Conservation (phyloP, 2,888 invertebrate species). For the Clepsis dumicolana region DNA sequence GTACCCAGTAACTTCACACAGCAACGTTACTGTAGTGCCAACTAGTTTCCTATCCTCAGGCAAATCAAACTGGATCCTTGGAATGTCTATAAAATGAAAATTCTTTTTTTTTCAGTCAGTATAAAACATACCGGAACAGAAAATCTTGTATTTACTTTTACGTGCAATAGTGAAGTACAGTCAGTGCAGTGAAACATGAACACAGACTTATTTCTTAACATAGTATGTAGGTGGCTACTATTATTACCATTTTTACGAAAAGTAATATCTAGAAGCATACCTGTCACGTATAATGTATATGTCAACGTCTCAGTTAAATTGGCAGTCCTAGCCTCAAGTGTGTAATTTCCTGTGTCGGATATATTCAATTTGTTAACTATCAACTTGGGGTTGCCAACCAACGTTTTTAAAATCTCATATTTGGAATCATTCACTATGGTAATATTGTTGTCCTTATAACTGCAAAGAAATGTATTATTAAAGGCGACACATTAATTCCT, state of each 20-base stretch:
- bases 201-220: no score
- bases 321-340: slow-evolving; percentile 61
- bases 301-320: slow-evolving; percentile 51
- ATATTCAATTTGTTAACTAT: slow-evolving; percentile 54
- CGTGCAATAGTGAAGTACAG: no score
- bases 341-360: slow-evolving; percentile 68
- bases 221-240: no score
- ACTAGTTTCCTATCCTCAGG: slow-evolving; percentile 52
- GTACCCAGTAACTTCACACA: slow-evolving; percentile 67
- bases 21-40: slow-evolving; percentile 53
- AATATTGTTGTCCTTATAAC: slow-evolving; percentile 20
- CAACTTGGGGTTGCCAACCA: slow-evolving; percentile 48
- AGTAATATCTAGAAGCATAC: slow-evolving; percentile 54
- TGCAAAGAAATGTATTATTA: not conserved
- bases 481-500: not conserved
- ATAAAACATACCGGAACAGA: not conserved
- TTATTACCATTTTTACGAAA: no score
- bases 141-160: no score
- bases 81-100: slow-evolving; percentile 55
- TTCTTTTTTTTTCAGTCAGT: slow-evolving; percentile 20
- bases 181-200: no score
- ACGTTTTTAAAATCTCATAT: slow-evolving; percentile 46
- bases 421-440: slow-evolving; percentile 46
- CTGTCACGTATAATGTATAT: slow-evolving; percentile 56
- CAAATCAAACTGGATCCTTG: slow-evolving; percentile 58